These are phyloP conservation scores for Meriones psammophilus DNA, from an alignment of 2,797 vertebrate species.

Conservation along the genomic window DNA sequence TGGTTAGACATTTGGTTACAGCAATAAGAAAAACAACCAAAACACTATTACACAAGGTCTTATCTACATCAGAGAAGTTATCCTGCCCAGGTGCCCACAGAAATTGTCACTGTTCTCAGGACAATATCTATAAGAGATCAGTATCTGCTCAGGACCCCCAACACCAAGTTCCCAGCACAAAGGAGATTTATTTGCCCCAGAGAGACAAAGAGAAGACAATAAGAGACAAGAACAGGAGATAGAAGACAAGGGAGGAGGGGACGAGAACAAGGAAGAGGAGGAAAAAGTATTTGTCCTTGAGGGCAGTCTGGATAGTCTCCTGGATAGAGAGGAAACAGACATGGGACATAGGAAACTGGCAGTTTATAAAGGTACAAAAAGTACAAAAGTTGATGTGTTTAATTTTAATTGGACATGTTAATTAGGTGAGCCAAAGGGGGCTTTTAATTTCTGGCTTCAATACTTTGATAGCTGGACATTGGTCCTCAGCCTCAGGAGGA, in stretches of 20 bases:
- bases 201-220: neutral
- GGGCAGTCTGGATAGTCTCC: neutral
- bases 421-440: neutral
- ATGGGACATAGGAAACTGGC: too few species aligned
- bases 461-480: neutral
- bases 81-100: neutral
- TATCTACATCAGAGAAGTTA: neutral
- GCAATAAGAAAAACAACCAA: neutral
- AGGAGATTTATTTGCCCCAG: neutral
- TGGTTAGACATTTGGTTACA: neutral
- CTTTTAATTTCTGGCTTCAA: neutral
- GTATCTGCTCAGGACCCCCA: neutral
- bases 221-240: neutral
- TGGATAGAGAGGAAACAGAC: neutral
- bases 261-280: neutral
- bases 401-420: neutral
- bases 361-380: neutral
- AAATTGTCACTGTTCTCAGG: neutral
- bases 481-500: neutral
- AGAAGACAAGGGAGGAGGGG: neutral
- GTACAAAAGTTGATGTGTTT: neutral
- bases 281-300: neutral
- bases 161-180: neutral
- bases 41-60: neutral
- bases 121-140: neutral